Evolutionary conservation across 1,140 invertebrate genomes (phyloP).

Genomic region (Ladona fulva): DNA sequence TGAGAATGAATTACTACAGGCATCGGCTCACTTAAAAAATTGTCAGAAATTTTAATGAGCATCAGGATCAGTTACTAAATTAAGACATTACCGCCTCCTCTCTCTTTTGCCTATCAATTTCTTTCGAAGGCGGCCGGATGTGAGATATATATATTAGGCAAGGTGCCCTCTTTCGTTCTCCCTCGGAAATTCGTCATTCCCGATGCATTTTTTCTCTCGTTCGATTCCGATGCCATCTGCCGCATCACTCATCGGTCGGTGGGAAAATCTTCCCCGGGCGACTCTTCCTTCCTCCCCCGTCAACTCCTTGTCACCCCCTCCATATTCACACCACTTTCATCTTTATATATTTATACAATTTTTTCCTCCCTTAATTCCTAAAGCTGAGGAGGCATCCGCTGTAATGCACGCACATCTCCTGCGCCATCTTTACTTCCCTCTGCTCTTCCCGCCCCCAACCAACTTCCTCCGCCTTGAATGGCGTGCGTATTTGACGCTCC

Average conservation of each 20-base stretch:
- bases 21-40: not conserved
- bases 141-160: too few relatives aligned
- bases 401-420: not conserved
- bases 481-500: not conserved
- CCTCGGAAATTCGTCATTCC: not conserved
- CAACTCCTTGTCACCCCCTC: not conserved
- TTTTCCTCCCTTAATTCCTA: not conserved
- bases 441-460: not conserved
- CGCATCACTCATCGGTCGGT: not conserved
- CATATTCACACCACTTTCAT: not conserved
- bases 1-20: too few relatives aligned
- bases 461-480: not conserved
- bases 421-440: not conserved
- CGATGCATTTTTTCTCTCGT: not conserved
- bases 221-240: not conserved
- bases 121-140: too few relatives aligned
- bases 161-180: not conserved
- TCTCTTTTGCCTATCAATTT: too few relatives aligned
- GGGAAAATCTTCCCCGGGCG: not conserved
- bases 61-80: too few relatives aligned
- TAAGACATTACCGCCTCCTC: too few relatives aligned
- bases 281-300: not conserved
- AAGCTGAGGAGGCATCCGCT: too few relatives aligned
- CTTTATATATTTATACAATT: constrained; percentile 11
- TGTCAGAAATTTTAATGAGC: not conserved